These are phyloP conservation scores for Drosophila meridiana DNA, from an alignment of 2,888 invertebrate species.

Conservation along the genomic window DNA sequence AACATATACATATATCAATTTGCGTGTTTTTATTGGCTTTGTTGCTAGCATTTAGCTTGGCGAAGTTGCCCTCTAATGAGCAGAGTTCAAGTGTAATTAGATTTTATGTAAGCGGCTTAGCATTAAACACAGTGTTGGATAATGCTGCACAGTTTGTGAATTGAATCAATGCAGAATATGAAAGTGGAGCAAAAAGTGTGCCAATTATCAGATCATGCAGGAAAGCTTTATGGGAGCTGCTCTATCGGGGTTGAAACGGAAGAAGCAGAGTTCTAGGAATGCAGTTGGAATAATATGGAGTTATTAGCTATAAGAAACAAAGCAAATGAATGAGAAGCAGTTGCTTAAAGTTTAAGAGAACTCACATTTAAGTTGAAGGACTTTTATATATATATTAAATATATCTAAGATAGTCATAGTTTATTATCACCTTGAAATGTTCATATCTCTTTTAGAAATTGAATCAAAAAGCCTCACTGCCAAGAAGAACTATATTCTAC, in stretches of 20 bases:
- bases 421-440: too few species aligned
- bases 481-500: too few species aligned
- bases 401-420: too few species aligned
- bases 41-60: slow-evolving; percentile 11
- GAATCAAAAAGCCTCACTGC: neutral
- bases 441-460: neutral
- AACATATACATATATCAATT: slow-evolving; percentile 17
- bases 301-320: neutral
- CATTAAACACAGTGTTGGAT: slow-evolving; percentile 18
- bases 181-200: neutral
- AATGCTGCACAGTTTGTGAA: neutral
- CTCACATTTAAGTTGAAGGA: too few species aligned
- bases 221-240: neutral
- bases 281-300: neutral
- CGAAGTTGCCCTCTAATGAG: slow-evolving; percentile 52
- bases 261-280: neutral
- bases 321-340: neutral
- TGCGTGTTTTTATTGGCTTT: slow-evolving; percentile 37
- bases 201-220: neutral
- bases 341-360: neutral
- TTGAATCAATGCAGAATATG: slow-evolving; percentile 1
- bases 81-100: slow-evolving; percentile 65
- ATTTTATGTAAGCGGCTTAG: slow-evolving; percentile 64
- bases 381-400: too few species aligned
- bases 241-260: neutral